Conservation (phyloP, 2,113 vertebrate genomes). For the Dicentrarchus labrax region DNA sequence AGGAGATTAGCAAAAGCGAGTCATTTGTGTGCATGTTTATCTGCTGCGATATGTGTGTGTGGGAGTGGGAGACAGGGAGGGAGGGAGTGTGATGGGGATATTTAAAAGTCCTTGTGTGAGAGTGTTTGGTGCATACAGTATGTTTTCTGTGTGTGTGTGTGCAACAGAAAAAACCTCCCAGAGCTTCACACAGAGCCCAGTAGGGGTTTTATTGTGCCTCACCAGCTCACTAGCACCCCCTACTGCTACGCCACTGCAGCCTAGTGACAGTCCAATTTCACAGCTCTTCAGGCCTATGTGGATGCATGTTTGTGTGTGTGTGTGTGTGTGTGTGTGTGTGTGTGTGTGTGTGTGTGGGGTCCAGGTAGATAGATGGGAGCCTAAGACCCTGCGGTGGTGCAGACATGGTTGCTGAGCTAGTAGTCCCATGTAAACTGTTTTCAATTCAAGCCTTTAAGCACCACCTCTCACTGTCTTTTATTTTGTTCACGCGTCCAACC, state of each 20-base stretch:
- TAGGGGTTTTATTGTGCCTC: slow-evolving; percentile 49
- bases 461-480: neutral
- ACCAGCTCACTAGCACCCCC: slow-evolving; percentile 73
- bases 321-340: slow-evolving; percentile 19
- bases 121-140: slow-evolving; percentile 20
- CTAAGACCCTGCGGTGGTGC: slow-evolving; percentile 49
- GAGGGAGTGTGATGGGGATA: neutral
- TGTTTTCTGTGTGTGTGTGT: slow-evolving; percentile 26
- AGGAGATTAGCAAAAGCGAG: slow-evolving; percentile 28
- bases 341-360: slow-evolving; percentile 11
- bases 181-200: slow-evolving; percentile 36
- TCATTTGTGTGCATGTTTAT: slow-evolving; percentile 25
- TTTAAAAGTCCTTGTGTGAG: slow-evolving; percentile 21
- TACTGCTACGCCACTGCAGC: slow-evolving; percentile 67
- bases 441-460: slow-evolving; percentile 33
- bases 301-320: slow-evolving; percentile 6
- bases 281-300: slow-evolving; percentile 33
- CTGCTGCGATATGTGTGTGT: neutral
- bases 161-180: slow-evolving; percentile 1
- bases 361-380: slow-evolving; percentile 32
- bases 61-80: neutral
- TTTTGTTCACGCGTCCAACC: neutral
- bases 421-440: slow-evolving; percentile 58
- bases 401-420: slow-evolving; percentile 53
- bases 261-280: slow-evolving; percentile 52